These are phyloP conservation scores for Rhagoletis pomonella DNA, from an alignment of 1,140 invertebrate genomes.

Conservation along the genomic window DNA sequence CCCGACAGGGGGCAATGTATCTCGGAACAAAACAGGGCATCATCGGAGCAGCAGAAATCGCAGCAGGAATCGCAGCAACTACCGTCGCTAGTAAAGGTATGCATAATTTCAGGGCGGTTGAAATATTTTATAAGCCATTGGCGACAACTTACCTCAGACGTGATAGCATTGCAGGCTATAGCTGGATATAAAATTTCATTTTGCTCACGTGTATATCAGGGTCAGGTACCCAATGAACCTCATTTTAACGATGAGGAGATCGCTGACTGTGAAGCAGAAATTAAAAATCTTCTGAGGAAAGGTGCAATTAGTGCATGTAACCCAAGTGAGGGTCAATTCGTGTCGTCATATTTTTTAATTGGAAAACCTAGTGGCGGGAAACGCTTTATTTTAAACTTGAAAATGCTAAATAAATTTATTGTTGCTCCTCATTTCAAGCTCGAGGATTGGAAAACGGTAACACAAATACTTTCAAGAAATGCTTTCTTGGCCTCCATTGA, in stretches of 20 bases:
- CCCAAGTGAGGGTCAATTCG: background rate
- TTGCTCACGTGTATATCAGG: background rate
- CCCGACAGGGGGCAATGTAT: too few species aligned
- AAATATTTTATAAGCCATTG: background rate
- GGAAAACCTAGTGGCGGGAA: background rate
- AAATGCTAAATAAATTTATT: background rate
- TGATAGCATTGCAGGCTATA: background rate
- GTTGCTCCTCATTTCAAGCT: too few species aligned
- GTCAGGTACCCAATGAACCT: background rate
- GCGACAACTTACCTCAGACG: background rate
- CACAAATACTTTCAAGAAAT: background rate
- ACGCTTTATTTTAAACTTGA: constrained; percentile 4
- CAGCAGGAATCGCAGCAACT: too few species aligned
- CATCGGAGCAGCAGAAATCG: too few species aligned
- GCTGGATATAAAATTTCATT: constrained; percentile 1
- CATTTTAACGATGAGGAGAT: background rate
- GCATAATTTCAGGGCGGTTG: background rate
- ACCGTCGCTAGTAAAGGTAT: background rate
- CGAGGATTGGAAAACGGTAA: background rate
- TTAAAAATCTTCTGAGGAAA: background rate
- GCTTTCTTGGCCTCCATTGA: background rate
- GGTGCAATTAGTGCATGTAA: background rate
- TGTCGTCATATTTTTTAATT: background rate
- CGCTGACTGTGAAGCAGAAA: background rate
- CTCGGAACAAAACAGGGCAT: too few species aligned